phyloP scores from a whole-genome alignment of 2,113 vertebrate species.

The Clarias batrachus region DNA sequence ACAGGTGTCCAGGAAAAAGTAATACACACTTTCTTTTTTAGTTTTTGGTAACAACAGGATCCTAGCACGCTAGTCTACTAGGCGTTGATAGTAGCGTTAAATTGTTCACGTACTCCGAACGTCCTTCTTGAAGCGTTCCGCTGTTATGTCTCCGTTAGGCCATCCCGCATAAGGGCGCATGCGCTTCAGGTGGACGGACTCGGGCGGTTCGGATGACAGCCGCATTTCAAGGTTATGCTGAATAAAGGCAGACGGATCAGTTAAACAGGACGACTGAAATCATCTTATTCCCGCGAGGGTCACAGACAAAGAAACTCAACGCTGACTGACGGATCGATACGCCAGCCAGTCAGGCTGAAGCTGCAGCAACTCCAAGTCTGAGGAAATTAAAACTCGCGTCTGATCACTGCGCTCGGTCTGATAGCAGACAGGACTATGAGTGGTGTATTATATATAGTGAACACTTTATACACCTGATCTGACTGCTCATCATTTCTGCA shows the following conservation, averaged over 20 bases:
- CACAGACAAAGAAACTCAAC: conserved; percentile 49
- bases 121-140: background rate
- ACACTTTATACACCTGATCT: background rate
- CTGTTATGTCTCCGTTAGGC: background rate
- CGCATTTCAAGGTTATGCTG: conserved; percentile 49
- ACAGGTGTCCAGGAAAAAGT: background rate
- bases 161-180: conserved; percentile 27
- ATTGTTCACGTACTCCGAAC: background rate
- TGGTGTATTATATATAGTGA: background rate
- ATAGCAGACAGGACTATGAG: conserved; percentile 4
- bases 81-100: background rate
- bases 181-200: conserved; percentile 27
- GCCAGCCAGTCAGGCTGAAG: conserved; percentile 32
- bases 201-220: conserved; percentile 42
- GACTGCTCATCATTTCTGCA: background rate
- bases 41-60: background rate
- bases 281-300: conserved; percentile 27
- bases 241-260: conserved; percentile 47
- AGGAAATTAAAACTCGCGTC: conserved; percentile 14
- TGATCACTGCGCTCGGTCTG: conserved; percentile 6
- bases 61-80: background rate
- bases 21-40: background rate
- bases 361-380: conserved; percentile 26
- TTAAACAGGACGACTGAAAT: conserved; percentile 48
- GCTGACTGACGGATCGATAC: conserved; percentile 46